Conservation (phyloP, 2,797 vertebrate genomes). For the Buceros bicornis region DNA sequence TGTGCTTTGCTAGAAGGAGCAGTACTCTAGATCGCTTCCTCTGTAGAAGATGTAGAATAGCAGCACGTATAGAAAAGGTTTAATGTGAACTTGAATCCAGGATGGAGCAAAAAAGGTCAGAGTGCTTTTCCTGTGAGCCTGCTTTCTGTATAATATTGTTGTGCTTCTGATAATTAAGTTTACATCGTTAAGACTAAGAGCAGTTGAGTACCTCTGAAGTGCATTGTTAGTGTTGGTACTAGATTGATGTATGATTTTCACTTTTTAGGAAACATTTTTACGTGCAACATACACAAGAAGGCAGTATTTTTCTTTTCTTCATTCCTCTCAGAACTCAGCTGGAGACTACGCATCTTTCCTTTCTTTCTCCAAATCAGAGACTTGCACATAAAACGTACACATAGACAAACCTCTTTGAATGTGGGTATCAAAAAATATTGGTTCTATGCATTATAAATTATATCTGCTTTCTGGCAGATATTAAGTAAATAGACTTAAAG, state of each 20-base stretch:
- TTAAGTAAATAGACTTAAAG: background rate
- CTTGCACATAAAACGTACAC: background rate
- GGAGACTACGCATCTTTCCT: background rate
- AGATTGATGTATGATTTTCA: background rate
- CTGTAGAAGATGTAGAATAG: background rate
- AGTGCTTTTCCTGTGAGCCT: background rate
- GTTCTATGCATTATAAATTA: background rate
- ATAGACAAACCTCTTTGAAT: background rate
- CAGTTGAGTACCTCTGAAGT: background rate
- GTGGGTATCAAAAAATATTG: background rate
- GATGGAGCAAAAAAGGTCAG: background rate
- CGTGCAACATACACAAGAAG: background rate
- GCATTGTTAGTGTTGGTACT: background rate
- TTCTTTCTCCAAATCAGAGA: background rate
- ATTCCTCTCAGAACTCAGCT: background rate
- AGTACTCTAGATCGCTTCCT: background rate
- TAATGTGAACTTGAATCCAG: background rate
- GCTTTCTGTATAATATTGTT: background rate
- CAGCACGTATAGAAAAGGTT: fast-evolving
- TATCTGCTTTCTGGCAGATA: background rate
- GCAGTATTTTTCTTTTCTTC: background rate
- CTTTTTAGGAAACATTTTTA: background rate
- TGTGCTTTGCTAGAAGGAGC: background rate
- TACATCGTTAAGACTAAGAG: background rate
- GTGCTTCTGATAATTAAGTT: background rate